Conservation (phyloP, 2,888 invertebrate species). For the Mythimna albipuncta region DNA sequence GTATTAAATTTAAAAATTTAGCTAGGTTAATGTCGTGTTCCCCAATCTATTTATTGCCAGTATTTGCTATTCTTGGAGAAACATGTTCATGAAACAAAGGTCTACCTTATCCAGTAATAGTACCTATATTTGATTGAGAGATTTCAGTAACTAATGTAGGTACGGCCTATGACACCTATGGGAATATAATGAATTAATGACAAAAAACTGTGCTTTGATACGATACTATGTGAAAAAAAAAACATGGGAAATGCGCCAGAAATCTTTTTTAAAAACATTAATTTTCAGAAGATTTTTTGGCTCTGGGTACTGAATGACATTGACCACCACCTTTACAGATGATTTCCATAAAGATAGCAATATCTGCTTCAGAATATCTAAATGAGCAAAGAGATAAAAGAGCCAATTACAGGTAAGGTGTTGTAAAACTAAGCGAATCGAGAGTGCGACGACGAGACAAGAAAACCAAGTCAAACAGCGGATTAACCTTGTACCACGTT, state of each 20-base stretch:
- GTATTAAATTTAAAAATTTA: neutral
- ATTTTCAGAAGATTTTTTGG: neutral
- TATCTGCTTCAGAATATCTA: slow-evolving; percentile 17
- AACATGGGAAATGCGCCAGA: neutral
- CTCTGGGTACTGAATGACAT: neutral
- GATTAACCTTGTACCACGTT: slow-evolving; percentile 58
- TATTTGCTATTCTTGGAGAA: slow-evolving; percentile 13
- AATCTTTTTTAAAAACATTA: neutral
- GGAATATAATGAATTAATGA: neutral
- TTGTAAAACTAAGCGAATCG: slow-evolving; percentile 27
- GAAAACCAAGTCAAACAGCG: slow-evolving; percentile 42
- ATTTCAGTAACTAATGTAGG: neutral
- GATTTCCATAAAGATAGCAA: slow-evolving; percentile 10
- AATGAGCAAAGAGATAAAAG: slow-evolving; percentile 16
- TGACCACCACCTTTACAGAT: slow-evolving; percentile 18
- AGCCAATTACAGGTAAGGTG: slow-evolving; percentile 27
- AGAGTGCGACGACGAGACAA: slow-evolving; percentile 36
- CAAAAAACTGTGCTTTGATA: neutral
- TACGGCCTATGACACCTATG: neutral
- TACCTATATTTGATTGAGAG: neutral
- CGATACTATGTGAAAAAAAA: neutral
- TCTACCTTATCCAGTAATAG: neutral
- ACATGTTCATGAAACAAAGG: neutral
- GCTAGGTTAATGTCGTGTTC: neutral
- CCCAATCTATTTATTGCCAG: neutral